Conservation (phyloP, 2,797 vertebrate genomes). For the Columba guinea region DNA sequence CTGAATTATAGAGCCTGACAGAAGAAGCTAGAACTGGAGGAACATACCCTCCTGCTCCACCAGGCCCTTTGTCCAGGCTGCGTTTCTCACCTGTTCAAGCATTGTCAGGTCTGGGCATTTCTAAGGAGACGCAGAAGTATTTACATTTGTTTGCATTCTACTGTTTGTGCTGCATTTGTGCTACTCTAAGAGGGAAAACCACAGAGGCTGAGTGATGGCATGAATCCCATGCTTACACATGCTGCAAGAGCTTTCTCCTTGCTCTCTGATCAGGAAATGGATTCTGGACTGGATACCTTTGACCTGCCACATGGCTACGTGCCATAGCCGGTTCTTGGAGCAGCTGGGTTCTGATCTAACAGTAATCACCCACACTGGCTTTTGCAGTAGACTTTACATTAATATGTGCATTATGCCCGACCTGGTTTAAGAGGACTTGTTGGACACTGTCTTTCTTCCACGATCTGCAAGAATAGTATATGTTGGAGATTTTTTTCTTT, state of each 20-base stretch:
- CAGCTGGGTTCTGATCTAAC: background rate
- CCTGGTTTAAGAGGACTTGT: background rate
- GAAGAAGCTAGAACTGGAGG: background rate
- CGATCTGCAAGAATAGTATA: background rate
- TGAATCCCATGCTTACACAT: rapidly evolving
- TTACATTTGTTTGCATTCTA: background rate
- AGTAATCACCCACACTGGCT: background rate
- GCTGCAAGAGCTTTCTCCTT: background rate
- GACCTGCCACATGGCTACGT: background rate
- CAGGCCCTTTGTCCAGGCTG: background rate
- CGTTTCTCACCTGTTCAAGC: background rate
- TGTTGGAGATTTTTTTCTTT: background rate
- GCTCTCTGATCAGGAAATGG: background rate
- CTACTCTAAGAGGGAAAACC: background rate
- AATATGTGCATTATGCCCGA: background rate
- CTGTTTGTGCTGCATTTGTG: background rate
- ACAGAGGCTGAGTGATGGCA: background rate
- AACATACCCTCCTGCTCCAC: background rate
- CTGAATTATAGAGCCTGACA: background rate
- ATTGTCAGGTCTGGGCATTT: background rate
- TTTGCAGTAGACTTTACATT: background rate
- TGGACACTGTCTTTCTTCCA: background rate
- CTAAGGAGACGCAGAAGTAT: background rate
- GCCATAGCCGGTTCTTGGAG: background rate
- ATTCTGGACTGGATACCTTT: background rate